phyloP scores from a whole-genome alignment of 2,113 vertebrate species.

The Aegithalos caudatus region DNA sequence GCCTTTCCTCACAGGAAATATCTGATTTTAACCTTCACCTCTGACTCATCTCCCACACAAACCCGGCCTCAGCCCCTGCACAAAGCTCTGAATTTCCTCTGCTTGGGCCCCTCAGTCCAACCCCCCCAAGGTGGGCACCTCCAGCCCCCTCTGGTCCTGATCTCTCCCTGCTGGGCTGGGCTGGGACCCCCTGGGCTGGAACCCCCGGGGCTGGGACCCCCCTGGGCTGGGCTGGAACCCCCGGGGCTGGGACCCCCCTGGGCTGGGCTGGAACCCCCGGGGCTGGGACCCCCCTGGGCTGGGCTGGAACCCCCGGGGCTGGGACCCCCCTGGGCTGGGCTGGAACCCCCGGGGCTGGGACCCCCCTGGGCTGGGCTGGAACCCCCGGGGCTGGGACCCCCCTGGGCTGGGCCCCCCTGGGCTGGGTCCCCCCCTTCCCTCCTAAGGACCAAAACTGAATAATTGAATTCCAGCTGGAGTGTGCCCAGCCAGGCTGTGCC shows the following conservation, averaged over 20 bases:
- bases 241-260: too few species aligned
- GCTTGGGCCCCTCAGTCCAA: background rate
- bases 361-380: background rate
- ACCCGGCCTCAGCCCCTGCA: background rate
- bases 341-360: too few species aligned
- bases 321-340: background rate
- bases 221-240: background rate
- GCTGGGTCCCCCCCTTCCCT: background rate
- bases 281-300: too few species aligned
- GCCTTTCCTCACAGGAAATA: background rate
- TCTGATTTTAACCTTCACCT: background rate
- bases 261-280: background rate
- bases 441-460: fast-evolving
- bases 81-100: background rate
- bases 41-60: background rate
- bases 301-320: background rate
- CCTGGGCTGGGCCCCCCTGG: background rate
- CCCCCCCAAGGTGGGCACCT: background rate
- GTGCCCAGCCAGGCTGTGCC: fast-evolving
- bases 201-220: background rate
- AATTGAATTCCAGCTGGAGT: background rate
- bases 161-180: background rate
- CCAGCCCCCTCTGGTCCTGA: fast-evolving
- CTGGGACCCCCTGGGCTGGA: background rate
- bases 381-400: too few species aligned